Evolutionary conservation across 2,888 invertebrate species (phyloP), one percentile per base, ranked within the genome.

Genomic region (Eilema depressum): DNA sequence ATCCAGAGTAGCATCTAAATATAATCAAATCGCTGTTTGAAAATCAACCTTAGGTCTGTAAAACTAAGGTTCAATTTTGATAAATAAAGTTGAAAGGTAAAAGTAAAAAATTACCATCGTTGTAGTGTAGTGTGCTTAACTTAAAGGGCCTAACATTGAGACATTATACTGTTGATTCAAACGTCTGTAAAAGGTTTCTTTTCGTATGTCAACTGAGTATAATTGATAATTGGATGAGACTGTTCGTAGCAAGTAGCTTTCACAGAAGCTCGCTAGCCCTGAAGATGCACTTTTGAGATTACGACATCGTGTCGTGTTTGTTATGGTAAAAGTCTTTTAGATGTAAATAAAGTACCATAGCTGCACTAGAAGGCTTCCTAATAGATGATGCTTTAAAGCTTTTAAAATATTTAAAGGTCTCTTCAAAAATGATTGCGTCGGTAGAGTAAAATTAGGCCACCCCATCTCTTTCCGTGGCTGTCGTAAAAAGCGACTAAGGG

Each of bases 21-120:
- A 74, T 71, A 75, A 67, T 63, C 63, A 4, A 26, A 3, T 7
- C 11, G 7, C 8, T 64, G 69, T 23, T 61, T 14, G 17, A 75
- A 74, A 79, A 62, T 17, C 20, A 4, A 76, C 72, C 62, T 75
- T 73, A 14, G 3, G 0, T 0, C 2, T 0, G 1, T 0, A 4
- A 3, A 2, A 5, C 20, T 11, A 66, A 33, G 57, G 37, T 69
- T 74, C 2, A 0, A 64, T 47, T 67, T 28, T 8, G 11, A 26
- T 8, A 2, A 2, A 23, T 4, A 63, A 5, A 25, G 62, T 76
- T 66, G 67, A 79, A 74, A 75, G 78, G 84, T 82, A 82, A 82
- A 83, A 82, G 83, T 82, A 75, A 80, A 73, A 23, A 82, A 70
- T 62, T 23, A 68, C 75, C 73, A 78, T 82, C 70, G 33, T 73